phyloP scores from a whole-genome alignment of 2,113 vertebrate species.

The Oryzias celebensis region DNA sequence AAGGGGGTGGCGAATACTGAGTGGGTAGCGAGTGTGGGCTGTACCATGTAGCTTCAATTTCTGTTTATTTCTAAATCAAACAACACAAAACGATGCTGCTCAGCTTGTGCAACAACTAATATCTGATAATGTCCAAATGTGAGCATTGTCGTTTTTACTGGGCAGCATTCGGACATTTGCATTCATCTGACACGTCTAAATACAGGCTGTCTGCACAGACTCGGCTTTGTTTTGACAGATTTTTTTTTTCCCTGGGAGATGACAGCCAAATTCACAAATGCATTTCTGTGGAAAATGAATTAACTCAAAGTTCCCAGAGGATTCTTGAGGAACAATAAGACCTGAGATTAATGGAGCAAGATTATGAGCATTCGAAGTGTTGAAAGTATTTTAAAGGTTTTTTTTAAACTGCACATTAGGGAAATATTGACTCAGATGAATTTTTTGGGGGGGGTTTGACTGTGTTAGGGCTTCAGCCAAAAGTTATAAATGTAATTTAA shows the following conservation, averaged over 20 bases:
- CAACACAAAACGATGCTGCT: not conserved
- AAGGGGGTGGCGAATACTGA: no score
- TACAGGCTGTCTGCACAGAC: not conserved
- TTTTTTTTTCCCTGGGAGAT: slow-evolving; percentile 1
- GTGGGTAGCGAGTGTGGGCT: no score
- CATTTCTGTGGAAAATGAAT: slow-evolving; percentile 19
- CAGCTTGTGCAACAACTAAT: not conserved
- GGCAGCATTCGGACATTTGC: not conserved
- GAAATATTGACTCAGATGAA: slow-evolving; percentile 22
- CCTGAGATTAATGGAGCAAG: slow-evolving; percentile 30
- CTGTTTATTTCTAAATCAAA: not conserved
- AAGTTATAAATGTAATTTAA: not conserved
- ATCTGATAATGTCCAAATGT: not conserved
- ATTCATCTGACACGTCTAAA: not conserved
- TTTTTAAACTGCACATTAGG: slow-evolving; percentile 1
- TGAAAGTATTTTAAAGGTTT: slow-evolving; percentile 24
- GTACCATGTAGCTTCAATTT: no score
- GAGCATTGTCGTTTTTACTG: not conserved
- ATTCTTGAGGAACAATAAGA: slow-evolving; percentile 35
- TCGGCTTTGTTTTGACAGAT: not conserved
- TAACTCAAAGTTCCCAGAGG: slow-evolving; percentile 9
- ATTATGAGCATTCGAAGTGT: slow-evolving; percentile 29
- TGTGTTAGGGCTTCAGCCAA: slow-evolving; percentile 24
- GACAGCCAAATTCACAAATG: slow-evolving; percentile 17
- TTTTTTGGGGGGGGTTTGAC: slow-evolving; percentile 1